A percentile compares a stretch with the other conserved stretches of the same genome.
Evolutionary conservation across 2,113 vertebrate genomes (phyloP).

Genomic region (Catharus bicknelli): DNA sequence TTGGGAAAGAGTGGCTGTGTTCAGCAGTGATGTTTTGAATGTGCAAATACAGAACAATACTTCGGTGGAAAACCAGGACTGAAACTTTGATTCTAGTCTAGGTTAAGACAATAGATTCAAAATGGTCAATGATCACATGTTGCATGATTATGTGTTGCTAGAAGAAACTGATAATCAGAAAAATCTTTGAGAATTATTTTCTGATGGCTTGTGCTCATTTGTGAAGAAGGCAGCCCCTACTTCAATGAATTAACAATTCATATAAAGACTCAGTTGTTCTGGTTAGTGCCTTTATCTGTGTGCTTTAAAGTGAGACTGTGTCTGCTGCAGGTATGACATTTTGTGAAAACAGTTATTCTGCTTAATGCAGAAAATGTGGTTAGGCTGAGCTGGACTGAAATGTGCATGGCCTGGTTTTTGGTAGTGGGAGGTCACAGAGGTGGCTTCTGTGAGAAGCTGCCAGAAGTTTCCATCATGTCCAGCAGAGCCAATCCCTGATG

Average conservation of each 20-base stretch:
- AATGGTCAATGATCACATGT: neutral
- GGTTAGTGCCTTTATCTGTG: neutral
- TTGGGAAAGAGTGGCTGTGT: neutral
- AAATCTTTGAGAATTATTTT: neutral
- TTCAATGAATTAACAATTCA: neutral
- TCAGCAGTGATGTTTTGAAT: neutral
- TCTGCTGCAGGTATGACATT: neutral
- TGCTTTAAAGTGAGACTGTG: neutral
- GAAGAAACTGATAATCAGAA: neutral
- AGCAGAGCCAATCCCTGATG: neutral
- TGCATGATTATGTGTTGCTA: neutral
- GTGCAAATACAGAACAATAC: neutral
- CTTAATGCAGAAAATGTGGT: neutral
- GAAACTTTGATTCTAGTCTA: neutral
- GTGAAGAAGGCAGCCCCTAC: neutral
- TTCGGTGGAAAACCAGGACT: neutral
- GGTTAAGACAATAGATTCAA: neutral
- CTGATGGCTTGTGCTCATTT: neutral
- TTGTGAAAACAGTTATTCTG: neutral
- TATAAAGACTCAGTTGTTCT: neutral
- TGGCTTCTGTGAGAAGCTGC: neutral
- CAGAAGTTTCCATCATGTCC: neutral
- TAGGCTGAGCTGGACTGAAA: neutral
- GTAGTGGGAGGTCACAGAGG: fast-evolving
- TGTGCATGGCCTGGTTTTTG: neutral